Evolutionary conservation across 2,797 vertebrate species (phyloP).

Genomic region (Bovichtus diacanthus): DNA sequence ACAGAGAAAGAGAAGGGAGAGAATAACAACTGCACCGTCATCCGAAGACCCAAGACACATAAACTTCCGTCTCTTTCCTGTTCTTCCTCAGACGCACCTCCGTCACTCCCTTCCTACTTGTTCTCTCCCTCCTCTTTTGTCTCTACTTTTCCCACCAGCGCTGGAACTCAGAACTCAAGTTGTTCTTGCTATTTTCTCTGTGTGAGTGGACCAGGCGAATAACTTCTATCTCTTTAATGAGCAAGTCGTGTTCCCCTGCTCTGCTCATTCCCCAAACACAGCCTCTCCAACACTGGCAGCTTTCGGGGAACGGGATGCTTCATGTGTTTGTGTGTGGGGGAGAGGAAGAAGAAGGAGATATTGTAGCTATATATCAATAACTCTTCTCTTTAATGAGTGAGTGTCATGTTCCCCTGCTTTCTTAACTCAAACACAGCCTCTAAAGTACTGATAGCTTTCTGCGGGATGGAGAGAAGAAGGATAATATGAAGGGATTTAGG

Average conservation of each 20-base stretch:
- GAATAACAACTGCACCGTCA: conserved; percentile 37
- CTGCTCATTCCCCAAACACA: conserved; percentile 55
- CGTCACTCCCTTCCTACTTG: conserved; percentile 28
- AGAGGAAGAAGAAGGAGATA: conserved; percentile 35
- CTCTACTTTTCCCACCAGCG: conserved; percentile 39
- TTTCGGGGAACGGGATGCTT: conserved; percentile 27
- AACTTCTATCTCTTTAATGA: conserved; percentile 74
- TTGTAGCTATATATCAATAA: conserved; percentile 50
- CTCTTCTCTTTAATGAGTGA: conserved; percentile 58
- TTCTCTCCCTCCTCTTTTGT: conserved; percentile 43
- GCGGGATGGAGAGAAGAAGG: conserved; percentile 6
- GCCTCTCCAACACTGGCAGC: conserved; percentile 46
- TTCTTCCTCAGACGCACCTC: conserved; percentile 36
- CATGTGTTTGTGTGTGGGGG: neutral
- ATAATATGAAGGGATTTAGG: conserved; percentile 9
- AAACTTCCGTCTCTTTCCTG: conserved; percentile 25
- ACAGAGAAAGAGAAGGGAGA: neutral
- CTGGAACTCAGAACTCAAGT: conserved; percentile 46
- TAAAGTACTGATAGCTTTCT: conserved; percentile 30
- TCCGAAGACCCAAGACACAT: conserved; percentile 32
- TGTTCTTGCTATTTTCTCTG: conserved; percentile 53
- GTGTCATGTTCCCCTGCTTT: conserved; percentile 46
- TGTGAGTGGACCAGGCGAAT: conserved; percentile 52
- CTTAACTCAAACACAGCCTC: conserved; percentile 32
- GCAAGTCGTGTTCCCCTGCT: conserved; percentile 60